Evolutionary conservation across 1,140 invertebrate species (phyloP), one percentile per base, ranked within the genome.

Genomic region (Papilio aristodemus): DNA sequence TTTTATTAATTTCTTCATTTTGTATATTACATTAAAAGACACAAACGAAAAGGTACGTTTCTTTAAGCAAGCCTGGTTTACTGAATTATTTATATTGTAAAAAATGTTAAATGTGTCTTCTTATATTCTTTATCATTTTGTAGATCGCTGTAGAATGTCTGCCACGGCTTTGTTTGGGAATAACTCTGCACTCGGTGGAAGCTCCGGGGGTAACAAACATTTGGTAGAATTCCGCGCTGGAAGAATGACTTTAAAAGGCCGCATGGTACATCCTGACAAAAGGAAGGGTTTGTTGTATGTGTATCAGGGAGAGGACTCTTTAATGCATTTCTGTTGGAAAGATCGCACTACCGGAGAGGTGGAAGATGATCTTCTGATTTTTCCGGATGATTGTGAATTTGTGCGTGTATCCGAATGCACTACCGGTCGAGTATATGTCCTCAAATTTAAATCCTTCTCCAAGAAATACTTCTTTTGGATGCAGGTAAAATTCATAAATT

Each of bases 311-410:
- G 98, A 99, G 72, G 99, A 99, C 91, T 96, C 97, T 0, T 92
- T 99, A 22, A 98, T 98, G 95, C 98, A 99, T 92, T 98, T 99
- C 82, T 99, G 97, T 89, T 99, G 98, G 98, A 99, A 99, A 92
- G 98, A 99, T 91, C 94, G 98, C 43, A 94, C 95, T 41, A 95
- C 95, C 10, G 93, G 93, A 59, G 93, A 94, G 71, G 93, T 94
- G 17, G 93, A 94, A 79, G 94, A 94, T 85, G 99, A 99, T 93
- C 92, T 99, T 25, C 98, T 99, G 43, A 99, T 99, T 76, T 99
- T 99, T 77, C 99, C 98, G 32, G 99, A 99, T 91, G 99, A 99
- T 89, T 98, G 97, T 85, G 98, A 99, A 91, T 99, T 99, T 92
- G 97, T 98, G 69, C 94, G 95, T 77, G 97, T 99, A 0, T 94